Evolutionary conservation across 2,888 invertebrate genomes (phyloP), one percentile per base, ranked within the genome.

Genomic region (Rhagophthalmus giganteus): DNA sequence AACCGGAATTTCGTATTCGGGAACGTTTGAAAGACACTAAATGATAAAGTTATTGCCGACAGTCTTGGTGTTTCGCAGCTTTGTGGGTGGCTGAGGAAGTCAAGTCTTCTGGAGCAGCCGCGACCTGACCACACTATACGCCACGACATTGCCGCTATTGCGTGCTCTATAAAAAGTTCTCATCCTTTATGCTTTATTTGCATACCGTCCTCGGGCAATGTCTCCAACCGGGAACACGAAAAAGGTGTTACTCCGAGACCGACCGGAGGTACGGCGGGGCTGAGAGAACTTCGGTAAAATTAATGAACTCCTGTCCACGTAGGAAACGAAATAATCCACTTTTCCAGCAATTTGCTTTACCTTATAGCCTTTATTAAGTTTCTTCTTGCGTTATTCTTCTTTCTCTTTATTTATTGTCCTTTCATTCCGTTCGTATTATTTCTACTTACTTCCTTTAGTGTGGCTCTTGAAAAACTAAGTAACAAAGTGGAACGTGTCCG

Each of bases 231-330:
- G 63, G 66, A 73, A 76, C 76, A 75, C 70, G 75, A 74, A 76
- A 76, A 76, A 76, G 76, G 76, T 76, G 76, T 76, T 76, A 70
- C 75, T 68, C 63, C 54, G 55, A 51, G 54, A 50, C 47, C 54
- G 40, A 49, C 49, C 51, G 50, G 59, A 56, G 57, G 57, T 55
- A 42, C 40, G 45, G 53, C 49, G 63, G 54, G 58, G 53, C 39
- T 44, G 48, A 47, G 54, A 55, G 60, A 62, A 56, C 55, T 60
- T 61, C 59, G 62, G 64, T 63, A 55, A 73, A 74, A 74, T 74
- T 74, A 74, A 74, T 74, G 72, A 74, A 73, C 71, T 71, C 65
- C 71, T 69, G 73, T 72, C 71, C 74, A 73, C 72, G 70, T 71
- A 69, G 66, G 64, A 65, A 69, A 71, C 67, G 68, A 70, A 69